Evolutionary conservation across 2,888 invertebrate genomes (phyloP).

Genomic region (Glyphotaelius pellucidus): DNA sequence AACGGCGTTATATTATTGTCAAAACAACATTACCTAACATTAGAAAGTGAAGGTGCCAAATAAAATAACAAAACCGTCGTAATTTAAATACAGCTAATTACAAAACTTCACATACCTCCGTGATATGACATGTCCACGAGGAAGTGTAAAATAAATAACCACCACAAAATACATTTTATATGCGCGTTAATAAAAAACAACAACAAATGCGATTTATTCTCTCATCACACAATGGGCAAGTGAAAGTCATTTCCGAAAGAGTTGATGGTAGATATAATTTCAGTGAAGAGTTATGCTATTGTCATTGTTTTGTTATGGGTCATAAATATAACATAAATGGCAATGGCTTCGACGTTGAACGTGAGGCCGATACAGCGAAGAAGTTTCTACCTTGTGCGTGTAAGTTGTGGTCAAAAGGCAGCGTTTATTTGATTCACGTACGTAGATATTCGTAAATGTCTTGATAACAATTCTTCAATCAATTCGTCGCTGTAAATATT

Average conservation of each 20-base stretch:
- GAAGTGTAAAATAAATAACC: not conserved
- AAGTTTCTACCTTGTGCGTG: not conserved
- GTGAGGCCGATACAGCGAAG: not conserved
- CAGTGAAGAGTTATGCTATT: not conserved
- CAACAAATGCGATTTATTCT: not conserved
- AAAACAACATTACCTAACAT: not conserved
- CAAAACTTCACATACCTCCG: not conserved
- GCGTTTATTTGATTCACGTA: not conserved
- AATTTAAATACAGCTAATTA: not conserved
- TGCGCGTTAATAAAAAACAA: not conserved
- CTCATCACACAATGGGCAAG: not conserved
- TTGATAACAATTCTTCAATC: not conserved
- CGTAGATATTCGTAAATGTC: not conserved
- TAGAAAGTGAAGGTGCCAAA: not conserved
- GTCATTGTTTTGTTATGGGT: conserved; percentile 14
- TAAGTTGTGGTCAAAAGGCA: not conserved
- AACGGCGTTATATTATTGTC: not conserved
- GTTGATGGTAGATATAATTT: conserved; percentile 4
- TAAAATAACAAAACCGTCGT: not conserved
- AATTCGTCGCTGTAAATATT: not conserved
- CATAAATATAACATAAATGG: not conserved
- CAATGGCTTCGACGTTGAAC: not conserved
- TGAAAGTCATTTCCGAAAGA: not conserved
- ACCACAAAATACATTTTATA: not conserved
- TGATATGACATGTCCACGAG: not conserved